Evolutionary conservation across 1,140 invertebrate species (phyloP).

Genomic region (Bombus superbus): DNA sequence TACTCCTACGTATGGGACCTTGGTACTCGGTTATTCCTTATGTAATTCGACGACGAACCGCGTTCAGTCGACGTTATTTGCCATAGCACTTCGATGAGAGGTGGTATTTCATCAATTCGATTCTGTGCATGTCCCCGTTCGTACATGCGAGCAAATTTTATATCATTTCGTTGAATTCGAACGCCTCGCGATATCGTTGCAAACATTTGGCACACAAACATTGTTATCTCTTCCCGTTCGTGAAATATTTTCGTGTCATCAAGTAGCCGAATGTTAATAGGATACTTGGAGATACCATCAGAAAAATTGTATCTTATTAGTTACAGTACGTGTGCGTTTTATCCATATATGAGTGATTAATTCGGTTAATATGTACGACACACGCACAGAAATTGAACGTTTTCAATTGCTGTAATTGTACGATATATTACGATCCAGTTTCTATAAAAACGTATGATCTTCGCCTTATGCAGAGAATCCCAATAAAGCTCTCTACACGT

Average conservation of each 20-base stretch:
- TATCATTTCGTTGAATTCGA: not conserved
- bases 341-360: too few species aligned
- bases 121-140: not conserved
- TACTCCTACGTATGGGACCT: conserved; percentile 95
- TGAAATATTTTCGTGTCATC: too few species aligned
- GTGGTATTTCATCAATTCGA: not conserved
- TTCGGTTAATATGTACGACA: too few species aligned
- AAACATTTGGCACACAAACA: not conserved
- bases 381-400: too few species aligned
- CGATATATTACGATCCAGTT: not conserved
- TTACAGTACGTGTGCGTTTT: too few species aligned
- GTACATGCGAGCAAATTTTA: not conserved
- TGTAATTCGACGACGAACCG: not conserved
- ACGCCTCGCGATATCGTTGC: not conserved
- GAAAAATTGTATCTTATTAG: too few species aligned
- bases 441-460: not conserved
- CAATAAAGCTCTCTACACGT: conserved; percentile 89
- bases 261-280: too few species aligned
- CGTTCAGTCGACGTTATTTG: not conserved
- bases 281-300: too few species aligned
- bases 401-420: not conserved
- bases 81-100: not conserved
- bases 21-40: conserved; percentile 82
- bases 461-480: conserved; percentile 88
- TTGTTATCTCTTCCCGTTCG: too few species aligned